Evolutionary conservation across 2,888 invertebrate genomes (phyloP).

Genomic region (Ochropacha duplaris): DNA sequence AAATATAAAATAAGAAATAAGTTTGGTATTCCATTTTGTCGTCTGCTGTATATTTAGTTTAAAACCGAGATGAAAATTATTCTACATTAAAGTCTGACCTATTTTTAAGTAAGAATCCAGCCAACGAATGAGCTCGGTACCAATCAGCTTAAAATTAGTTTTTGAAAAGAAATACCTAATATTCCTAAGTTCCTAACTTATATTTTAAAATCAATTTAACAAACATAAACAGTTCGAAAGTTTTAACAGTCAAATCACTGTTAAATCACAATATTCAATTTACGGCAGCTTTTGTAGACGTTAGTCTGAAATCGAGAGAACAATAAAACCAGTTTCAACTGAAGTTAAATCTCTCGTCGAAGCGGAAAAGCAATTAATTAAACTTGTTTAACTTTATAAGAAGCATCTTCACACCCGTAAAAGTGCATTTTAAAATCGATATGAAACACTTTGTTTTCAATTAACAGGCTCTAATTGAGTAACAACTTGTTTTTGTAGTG

Average conservation of each 20-base stretch:
- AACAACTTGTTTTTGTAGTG: not conserved
- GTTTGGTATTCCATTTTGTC: not conserved
- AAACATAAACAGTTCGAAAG: not conserved
- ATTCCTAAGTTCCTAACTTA: constrained; percentile 15
- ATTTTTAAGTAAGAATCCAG: constrained; percentile 11
- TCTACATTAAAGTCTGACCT: not conserved
- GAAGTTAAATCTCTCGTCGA: constrained; percentile 36
- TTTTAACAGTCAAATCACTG: constrained; percentile 16
- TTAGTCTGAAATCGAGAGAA: constrained; percentile 32
- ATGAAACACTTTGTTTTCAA: constrained; percentile 15
- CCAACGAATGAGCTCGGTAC: constrained; percentile 1
- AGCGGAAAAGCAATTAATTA: constrained; percentile 55
- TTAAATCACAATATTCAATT: constrained; percentile 40
- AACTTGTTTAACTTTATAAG: constrained; percentile 52
- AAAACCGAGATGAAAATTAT: not conserved
- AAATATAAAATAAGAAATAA: not conserved
- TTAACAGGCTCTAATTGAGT: constrained; percentile 13
- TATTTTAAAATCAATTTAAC: constrained; percentile 22
- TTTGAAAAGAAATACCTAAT: constrained; percentile 2
- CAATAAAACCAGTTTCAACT: constrained; percentile 37
- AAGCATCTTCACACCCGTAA: constrained; percentile 31
- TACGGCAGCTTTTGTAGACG: constrained; percentile 20
- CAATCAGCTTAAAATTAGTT: constrained; percentile 1
- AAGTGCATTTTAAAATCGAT: constrained; percentile 34
- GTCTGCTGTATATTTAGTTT: not conserved